A percentile compares a stretch with the other conserved stretches of the same genome.
These are phyloP conservation scores for Harlomillsia oculata DNA, from an alignment of 1,140 invertebrate species.

Conservation along the genomic window DNA sequence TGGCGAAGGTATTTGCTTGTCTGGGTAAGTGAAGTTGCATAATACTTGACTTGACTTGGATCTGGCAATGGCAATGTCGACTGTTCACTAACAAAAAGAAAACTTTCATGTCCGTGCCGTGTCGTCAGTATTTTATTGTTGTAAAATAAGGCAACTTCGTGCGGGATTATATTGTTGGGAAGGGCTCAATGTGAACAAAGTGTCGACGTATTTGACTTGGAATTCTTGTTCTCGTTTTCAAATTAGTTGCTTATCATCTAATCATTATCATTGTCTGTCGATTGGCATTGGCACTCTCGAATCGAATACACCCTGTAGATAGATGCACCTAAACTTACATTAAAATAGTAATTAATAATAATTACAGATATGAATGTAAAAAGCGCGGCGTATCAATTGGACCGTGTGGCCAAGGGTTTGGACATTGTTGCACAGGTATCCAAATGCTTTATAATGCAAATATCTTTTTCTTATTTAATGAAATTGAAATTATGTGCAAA, in stretches of 20 bases:
- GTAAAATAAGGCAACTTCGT: too few species aligned
- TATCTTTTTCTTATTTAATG: background rate
- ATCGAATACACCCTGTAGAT: background rate
- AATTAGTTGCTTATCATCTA: background rate
- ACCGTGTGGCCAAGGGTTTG: slow-evolving; percentile 14
- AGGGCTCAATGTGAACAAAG: too few species aligned
- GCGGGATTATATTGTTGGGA: too few species aligned
- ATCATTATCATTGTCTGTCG: background rate
- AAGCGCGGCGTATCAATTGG: slow-evolving; percentile 1
- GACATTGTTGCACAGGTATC: slow-evolving; percentile 13
- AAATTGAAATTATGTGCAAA: background rate
- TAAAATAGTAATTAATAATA: background rate
- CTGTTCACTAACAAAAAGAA: too few species aligned
- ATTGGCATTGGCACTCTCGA: background rate
- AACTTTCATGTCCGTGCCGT: too few species aligned
- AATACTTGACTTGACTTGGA: background rate
- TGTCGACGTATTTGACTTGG: too few species aligned
- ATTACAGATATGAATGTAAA: slow-evolving; percentile 4
- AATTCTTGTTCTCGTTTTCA: too few species aligned
- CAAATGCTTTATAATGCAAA: background rate
- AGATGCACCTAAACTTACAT: background rate
- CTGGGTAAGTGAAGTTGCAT: background rate
- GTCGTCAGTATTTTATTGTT: too few species aligned
- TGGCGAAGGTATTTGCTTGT: slow-evolving; percentile 10
- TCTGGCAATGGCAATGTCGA: too few species aligned